These are phyloP conservation scores for Trichomalopsis sarcophagae DNA, from an alignment of 1,140 invertebrate species.

Conservation along the genomic window DNA sequence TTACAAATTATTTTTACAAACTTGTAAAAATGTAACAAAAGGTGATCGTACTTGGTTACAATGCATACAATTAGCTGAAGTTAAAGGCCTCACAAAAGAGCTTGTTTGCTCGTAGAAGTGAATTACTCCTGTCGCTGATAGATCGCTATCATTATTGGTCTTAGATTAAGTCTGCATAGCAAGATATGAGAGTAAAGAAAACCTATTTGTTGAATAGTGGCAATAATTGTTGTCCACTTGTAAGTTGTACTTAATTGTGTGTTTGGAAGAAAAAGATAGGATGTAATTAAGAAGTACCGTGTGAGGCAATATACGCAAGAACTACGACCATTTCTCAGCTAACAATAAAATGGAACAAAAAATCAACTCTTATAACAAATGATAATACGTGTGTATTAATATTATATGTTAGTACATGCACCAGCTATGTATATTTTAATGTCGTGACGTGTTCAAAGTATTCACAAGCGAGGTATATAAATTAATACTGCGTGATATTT, in stretches of 20 bases:
- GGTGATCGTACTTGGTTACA: constrained; percentile 12
- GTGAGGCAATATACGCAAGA: constrained; percentile 55
- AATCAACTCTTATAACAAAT: constrained; percentile 53
- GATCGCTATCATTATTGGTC: constrained; percentile 62
- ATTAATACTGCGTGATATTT: constrained; percentile 56
- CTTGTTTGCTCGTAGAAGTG: constrained; percentile 50
- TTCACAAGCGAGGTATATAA: constrained; percentile 60
- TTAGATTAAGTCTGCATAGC: constrained; percentile 61
- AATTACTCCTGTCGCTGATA: constrained; percentile 62
- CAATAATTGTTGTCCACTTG: constrained; percentile 66
- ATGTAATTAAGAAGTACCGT: constrained; percentile 56
- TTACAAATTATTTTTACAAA: constrained; percentile 43
- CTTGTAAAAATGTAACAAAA: constrained; percentile 44
- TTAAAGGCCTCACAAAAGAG: constrained; percentile 47
- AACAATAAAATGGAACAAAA: constrained; percentile 56
- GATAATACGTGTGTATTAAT: constrained; percentile 56
- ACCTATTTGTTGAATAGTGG: constrained; percentile 69
- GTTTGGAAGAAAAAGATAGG: constrained; percentile 57
- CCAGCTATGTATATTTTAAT: constrained; percentile 70
- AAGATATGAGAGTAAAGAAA: constrained; percentile 51
- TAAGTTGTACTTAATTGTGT: constrained; percentile 67
- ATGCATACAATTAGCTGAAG: constrained; percentile 20
- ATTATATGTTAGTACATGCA: constrained; percentile 66
- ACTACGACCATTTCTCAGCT: constrained; percentile 60
- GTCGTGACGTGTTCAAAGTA: constrained; percentile 70